These are phyloP conservation scores for Adrianichthys oophorus DNA, from an alignment of 2,797 vertebrate genomes.

Conservation along the genomic window DNA sequence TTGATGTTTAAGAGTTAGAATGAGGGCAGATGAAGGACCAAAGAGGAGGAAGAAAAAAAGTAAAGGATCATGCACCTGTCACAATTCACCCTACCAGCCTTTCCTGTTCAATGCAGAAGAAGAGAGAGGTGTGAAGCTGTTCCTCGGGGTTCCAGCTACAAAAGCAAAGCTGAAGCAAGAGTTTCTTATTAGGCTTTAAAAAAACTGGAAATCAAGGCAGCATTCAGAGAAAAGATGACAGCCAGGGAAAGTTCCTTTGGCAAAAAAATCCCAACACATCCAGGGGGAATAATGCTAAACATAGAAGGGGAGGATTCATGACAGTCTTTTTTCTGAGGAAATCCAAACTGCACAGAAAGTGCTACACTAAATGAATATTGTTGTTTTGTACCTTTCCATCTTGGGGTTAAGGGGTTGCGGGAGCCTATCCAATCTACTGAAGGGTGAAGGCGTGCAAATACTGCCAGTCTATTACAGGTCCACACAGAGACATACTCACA, in stretches of 20 bases:
- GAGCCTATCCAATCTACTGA: no score
- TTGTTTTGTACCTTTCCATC: no score
- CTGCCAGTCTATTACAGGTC: no score
- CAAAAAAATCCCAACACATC: conserved; percentile 41
- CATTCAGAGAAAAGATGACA: conserved; percentile 48
- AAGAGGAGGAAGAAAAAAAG: conserved; percentile 34
- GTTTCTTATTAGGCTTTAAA: conserved; percentile 66
- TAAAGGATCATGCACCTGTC: conserved; percentile 53
- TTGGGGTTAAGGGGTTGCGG: no score
- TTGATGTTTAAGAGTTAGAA: conserved; percentile 54
- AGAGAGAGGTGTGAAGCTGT: conserved; percentile 25
- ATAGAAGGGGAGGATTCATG: conserved; percentile 25
- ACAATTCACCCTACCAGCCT: conserved; percentile 17
- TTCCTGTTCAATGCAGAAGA: conserved; percentile 9
- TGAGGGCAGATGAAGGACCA: conserved; percentile 46
- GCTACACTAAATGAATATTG: no score
- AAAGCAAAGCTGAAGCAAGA: conserved; percentile 57
- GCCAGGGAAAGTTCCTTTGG: conserved; percentile 24
- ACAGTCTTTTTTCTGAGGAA: no score
- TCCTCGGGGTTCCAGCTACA: conserved; percentile 52
- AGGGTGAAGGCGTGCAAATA: no score
- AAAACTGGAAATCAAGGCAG: conserved; percentile 44
- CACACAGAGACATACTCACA: no score
- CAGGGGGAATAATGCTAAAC: conserved; percentile 33
- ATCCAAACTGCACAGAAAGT: no score